These are phyloP conservation scores for Pterocles burchelli DNA, from an alignment of 2,113 vertebrate genomes.

Conservation along the genomic window DNA sequence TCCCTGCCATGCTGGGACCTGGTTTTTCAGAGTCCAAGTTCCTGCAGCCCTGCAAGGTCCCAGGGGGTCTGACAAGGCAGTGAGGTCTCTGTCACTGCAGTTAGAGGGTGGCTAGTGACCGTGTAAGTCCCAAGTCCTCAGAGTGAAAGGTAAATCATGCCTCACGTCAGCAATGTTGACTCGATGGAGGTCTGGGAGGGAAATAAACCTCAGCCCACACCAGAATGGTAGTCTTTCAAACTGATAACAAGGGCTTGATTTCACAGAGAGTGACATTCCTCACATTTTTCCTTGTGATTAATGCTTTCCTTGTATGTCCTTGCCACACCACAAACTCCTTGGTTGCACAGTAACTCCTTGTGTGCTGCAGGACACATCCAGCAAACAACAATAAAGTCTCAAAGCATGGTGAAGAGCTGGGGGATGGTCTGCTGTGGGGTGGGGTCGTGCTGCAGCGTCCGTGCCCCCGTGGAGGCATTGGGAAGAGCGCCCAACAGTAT, in stretches of 20 bases:
- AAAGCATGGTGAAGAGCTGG: rapidly evolving
- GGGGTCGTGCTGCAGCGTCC: background rate
- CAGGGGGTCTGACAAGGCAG: background rate
- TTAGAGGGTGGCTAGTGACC: background rate
- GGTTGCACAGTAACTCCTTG: background rate
- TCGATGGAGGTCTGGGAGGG: background rate
- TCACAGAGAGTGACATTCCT: constrained; percentile 41
- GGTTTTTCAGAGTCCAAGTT: rapidly evolving
- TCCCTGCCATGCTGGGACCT: background rate
- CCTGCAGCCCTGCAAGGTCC: background rate
- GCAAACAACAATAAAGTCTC: background rate
- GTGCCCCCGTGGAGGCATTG: rapidly evolving
- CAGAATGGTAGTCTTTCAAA: background rate
- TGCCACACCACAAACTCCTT: background rate
- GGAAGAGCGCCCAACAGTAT: background rate
- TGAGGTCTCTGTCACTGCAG: background rate
- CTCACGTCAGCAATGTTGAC: background rate
- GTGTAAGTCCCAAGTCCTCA: rapidly evolving
- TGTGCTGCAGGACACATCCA: background rate
- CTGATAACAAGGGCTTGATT: constrained; percentile 27
- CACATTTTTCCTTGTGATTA: constrained; percentile 18
- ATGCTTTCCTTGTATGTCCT: background rate
- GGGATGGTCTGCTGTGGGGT: background rate
- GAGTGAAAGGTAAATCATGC: background rate
- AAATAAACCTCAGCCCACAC: background rate